Conservation (phyloP, 2,888 invertebrate genomes). For the Eupithecia dodoneata region DNA sequence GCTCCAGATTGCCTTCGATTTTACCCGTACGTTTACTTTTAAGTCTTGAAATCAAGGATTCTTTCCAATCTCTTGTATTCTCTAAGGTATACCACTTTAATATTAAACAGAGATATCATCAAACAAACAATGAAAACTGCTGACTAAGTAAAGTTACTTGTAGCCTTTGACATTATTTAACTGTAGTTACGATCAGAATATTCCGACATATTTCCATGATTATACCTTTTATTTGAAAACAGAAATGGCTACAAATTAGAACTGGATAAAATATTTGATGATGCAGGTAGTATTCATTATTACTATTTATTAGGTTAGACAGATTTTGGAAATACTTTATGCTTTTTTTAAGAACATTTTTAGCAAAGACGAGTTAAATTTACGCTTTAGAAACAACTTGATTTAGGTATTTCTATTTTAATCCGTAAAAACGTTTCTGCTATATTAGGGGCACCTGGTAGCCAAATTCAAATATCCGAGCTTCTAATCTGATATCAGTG, state of each 20-base stretch:
- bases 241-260: background rate
- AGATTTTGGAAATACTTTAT: background rate
- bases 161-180: slow-evolving; percentile 35
- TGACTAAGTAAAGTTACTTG: slow-evolving; percentile 3
- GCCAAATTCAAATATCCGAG: slow-evolving; percentile 62
- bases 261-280: background rate
- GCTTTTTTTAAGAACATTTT: background rate
- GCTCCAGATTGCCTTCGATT: slow-evolving; percentile 1
- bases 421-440: background rate
- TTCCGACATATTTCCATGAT: background rate
- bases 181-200: slow-evolving; percentile 15
- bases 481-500: slow-evolving; percentile 81
- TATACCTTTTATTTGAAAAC: background rate
- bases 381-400: background rate
- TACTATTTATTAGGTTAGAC: background rate
- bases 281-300: too few species aligned
- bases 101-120: slow-evolving; percentile 14
- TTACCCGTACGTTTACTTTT: background rate
- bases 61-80: background rate
- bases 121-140: slow-evolving; percentile 30
- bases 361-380: background rate
- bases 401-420: background rate
- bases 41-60: background rate
- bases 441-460: slow-evolving; percentile 45
- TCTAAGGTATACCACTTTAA: background rate